Percentiles rank a stretch among this genome's conserved stretches.
phyloP scores from a whole-genome alignment of 2,888 invertebrate genomes.

The Amiota mariae region DNA sequence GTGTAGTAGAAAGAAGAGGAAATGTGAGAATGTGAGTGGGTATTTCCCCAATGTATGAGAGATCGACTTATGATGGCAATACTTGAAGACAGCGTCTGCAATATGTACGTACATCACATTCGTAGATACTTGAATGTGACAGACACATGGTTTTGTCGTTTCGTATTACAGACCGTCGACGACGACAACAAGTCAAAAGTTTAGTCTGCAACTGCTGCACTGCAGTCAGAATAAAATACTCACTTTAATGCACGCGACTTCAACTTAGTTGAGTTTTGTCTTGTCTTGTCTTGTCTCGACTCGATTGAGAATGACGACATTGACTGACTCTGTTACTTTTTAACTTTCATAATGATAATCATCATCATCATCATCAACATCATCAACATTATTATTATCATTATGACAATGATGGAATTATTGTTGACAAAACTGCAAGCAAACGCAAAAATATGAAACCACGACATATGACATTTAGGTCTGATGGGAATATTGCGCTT shows the following conservation, averaged over 20 bases:
- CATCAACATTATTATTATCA: background rate
- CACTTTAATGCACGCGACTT: background rate
- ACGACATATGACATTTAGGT: background rate
- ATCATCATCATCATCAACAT: background rate
- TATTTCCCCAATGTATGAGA: too few species aligned
- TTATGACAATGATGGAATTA: slow-evolving; percentile 18
- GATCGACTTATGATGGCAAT: too few species aligned
- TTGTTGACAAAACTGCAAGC: slow-evolving; percentile 13
- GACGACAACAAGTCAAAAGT: background rate
- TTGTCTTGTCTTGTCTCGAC: too few species aligned
- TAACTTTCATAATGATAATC: slow-evolving; percentile 4
- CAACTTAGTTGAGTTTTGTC: too few species aligned
- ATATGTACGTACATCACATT: too few species aligned
- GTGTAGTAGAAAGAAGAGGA: too few species aligned
- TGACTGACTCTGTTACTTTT: slow-evolving; percentile 1
- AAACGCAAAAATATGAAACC: slow-evolving; percentile 9
- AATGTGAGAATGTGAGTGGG: too few species aligned
- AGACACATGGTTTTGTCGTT: slow-evolving; percentile 6
- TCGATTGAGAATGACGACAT: background rate
- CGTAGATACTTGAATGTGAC: background rate
- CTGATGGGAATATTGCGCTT: slow-evolving; percentile 1
- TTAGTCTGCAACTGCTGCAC: background rate
- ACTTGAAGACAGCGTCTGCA: too few species aligned
- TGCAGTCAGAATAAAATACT: background rate
- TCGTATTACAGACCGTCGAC: background rate